Base-by-base conservation (phyloP, 1,140 invertebrate species). In the Drosophila pseudoananassae region DNA sequence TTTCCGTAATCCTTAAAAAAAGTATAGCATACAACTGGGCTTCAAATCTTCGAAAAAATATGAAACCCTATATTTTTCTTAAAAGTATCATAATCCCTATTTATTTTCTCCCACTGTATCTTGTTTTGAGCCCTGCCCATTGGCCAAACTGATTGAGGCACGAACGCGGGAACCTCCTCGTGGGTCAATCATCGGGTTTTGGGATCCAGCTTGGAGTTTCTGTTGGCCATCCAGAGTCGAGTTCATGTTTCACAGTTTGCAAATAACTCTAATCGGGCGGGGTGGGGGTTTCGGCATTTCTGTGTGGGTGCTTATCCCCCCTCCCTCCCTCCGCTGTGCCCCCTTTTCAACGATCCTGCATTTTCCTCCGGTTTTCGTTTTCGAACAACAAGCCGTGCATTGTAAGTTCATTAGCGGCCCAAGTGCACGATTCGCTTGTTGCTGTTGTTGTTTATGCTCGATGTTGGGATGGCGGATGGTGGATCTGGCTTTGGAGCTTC, bases 331-430 rank as follows among this genome's bases (percentile, higher is more conserved):
- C 8, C 23, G 33, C 7, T 7, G 33, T 14, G 25, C 25, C 33
- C 52, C 36, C 52, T 50, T 29, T 20, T 12, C 45, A 33, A 27
- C 47, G 38, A 75, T 76, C 72, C 72, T 59, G 23, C 33, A 53
- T 45, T 69, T 69, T 49, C 64, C 50, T 46, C 65, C 15, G 45
- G 38, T 38, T 69, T 68, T 69, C 8, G 64, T 51, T 76, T 64
- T 43, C 53, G 78, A 85, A 79, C 80, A 84, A 78, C 80, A 84
- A 78, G 66, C 71, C 43, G 55, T 17, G 58, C 84, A 89, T 88
- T 89, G 84, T 88, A 88, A 89, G 83, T 88, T 88, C 83, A 88
- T 88, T 87, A 88, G 83, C 84, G 75, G 78, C 83, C 82, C 60
- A 58, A 59, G 78, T 63, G 76, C 83, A 88, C 83, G 83, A 88